Base-by-base conservation (phyloP, 2,797 vertebrate genomes). In the Ara ararauna region DNA sequence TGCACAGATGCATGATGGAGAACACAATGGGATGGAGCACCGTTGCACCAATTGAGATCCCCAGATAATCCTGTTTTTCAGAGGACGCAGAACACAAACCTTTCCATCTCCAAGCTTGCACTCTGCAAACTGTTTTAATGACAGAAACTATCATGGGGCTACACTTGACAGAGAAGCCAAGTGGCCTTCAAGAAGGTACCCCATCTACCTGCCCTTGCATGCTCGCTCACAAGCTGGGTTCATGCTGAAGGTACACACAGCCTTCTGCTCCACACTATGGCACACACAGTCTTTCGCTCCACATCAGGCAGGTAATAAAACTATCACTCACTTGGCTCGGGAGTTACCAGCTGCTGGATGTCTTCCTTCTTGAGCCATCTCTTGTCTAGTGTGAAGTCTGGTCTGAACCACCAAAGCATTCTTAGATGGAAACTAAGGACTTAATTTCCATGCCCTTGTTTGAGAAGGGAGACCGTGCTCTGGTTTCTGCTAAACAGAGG, bases 201-300 rank as follows among this genome's bases (percentile, higher is more conserved):
- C 8, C 16, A 2, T 4, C 27, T 44, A 22, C n/a, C 22, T 15
- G 22, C 34, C 19, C 8, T 47, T 3, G 0, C n/a, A 3, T 4
- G 13, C 21, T 51, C 6, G 53, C 38, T 54, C n/a, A 32, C 0
- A 1, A 40, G n/a, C n/a, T 34, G 20, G 2, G 15, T 45, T 54
- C 34, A 47, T 2, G 1, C 18, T 9, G 1, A 1, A 1, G 50
- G 48, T 24, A 34, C n/a, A 7, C n/a, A 8, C 24, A 47, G 8
- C 36, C 36, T 40, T 34, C 29, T 70, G 42, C 56, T 56, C 38
- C 3, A 1, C 23, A 24, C 38, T 15, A 10, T 1, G 54, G 54
- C 48, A 34, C n/a, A 5, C n/a, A 7, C 24, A 47, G 2, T n/a
- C n/a, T 38, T n/a, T 21, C 45, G 23, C 56, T 62, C 44, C 4